Evolutionary conservation across 1,140 invertebrate genomes (phyloP).

Genomic region (Nixonia krombeini): DNA sequence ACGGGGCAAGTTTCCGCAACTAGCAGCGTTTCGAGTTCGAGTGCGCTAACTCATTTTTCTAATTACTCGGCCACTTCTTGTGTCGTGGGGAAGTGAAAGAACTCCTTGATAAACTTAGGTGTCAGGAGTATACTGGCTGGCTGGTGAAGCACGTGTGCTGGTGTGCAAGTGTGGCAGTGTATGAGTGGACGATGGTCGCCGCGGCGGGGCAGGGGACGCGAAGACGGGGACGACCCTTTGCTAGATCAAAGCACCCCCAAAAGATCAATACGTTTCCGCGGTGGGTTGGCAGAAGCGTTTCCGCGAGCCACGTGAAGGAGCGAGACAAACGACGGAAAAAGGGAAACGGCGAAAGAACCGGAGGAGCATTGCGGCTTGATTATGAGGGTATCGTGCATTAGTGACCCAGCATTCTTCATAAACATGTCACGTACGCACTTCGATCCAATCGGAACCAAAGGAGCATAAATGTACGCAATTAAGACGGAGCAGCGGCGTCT

Average conservation of each 20-base stretch:
- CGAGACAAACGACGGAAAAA: constrained; percentile 25
- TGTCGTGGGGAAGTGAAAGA: constrained; percentile 41
- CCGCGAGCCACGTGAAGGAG: constrained; percentile 30
- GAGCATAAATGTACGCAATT: constrained; percentile 71
- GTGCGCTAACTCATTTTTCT: constrained; percentile 68
- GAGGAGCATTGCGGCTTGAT: too few species aligned
- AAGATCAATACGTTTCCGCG: constrained; percentile 61
- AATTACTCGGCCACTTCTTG: constrained; percentile 60
- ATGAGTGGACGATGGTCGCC: constrained; percentile 23
- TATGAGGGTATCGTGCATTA: constrained; percentile 64
- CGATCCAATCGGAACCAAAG: constrained; percentile 59
- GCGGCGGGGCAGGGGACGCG: constrained; percentile 25
- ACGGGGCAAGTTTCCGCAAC: constrained; percentile 42
- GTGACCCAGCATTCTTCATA: constrained; percentile 60
- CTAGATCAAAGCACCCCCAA: constrained; percentile 66
- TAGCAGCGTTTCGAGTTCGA: constrained; percentile 31
- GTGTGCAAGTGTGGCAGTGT: constrained; percentile 17
- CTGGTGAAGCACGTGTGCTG: too few species aligned
- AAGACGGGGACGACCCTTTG: constrained; percentile 55
- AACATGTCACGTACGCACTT: constrained; percentile 70
- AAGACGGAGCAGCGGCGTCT: constrained; percentile 45
- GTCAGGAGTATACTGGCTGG: constrained; percentile 51
- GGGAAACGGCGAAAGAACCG: constrained; percentile 29
- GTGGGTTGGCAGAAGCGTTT: neutral
- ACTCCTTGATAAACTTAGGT: constrained; percentile 61